phyloP scores from a whole-genome alignment of 2,888 invertebrate genomes.

The Caenorhabditis sp. region DNA sequence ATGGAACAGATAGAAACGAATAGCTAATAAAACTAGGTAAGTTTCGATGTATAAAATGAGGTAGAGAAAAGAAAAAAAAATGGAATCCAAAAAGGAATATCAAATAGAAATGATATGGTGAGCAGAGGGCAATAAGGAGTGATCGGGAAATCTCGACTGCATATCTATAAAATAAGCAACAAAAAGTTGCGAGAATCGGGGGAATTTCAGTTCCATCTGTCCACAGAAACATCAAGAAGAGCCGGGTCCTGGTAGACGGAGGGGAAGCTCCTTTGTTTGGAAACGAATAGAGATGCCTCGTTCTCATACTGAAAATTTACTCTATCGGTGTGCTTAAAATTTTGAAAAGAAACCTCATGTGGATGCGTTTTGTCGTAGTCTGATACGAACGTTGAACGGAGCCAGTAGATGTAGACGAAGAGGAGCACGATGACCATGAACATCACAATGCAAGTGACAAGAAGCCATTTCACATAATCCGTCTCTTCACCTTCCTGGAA shows the following conservation, averaged over 20 bases:
- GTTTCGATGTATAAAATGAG: slow-evolving; percentile 16
- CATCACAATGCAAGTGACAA: slow-evolving; percentile 47
- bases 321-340: no score
- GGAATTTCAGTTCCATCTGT: slow-evolving; percentile 53
- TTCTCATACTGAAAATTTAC: slow-evolving; percentile 43
- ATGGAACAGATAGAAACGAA: slow-evolving; percentile 30
- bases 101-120: slow-evolving; percentile 24
- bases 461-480: slow-evolving; percentile 53
- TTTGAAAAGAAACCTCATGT: slow-evolving; percentile 29
- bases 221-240: slow-evolving; percentile 64
- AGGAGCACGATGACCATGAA: slow-evolving; percentile 57
- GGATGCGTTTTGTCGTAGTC: slow-evolving; percentile 42
- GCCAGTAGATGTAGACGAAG: slow-evolving; percentile 65
- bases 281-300: slow-evolving; percentile 58
- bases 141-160: background rate
- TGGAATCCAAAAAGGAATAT: slow-evolving; percentile 32
- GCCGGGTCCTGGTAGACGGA: slow-evolving; percentile 63
- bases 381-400: slow-evolving; percentile 53
- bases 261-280: slow-evolving; percentile 58
- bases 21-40: slow-evolving; percentile 49
- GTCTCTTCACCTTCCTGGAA: background rate
- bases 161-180: background rate
- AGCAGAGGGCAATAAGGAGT: slow-evolving; percentile 5
- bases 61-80: background rate
- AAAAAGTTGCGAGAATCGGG: background rate